Conservation (phyloP, 2,113 vertebrate species). For the Hemicordylus capensis region DNA sequence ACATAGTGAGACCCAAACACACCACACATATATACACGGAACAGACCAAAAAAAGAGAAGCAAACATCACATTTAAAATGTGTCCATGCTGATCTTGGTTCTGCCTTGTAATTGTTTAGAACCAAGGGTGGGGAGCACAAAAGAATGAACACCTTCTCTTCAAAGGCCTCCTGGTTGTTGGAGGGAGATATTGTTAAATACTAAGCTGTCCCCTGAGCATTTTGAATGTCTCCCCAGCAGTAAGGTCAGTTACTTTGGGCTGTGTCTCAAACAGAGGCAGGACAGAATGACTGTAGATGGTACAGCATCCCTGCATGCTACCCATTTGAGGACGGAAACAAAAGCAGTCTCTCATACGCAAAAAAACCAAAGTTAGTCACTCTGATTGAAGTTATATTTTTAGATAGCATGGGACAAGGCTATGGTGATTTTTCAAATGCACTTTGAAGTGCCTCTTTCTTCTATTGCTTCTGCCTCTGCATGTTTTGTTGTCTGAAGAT, state of each 20-base stretch:
- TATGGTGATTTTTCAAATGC: constrained; percentile 34
- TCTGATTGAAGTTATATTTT: constrained; percentile 50
- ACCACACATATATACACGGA: no score
- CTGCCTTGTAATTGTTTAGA: constrained; percentile 25
- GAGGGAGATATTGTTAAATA: constrained; percentile 5
- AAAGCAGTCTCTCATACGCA: constrained; percentile 35
- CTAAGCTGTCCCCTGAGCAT: neutral
- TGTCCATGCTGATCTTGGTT: neutral
- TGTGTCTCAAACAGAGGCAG: neutral
- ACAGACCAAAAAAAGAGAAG: neutral
- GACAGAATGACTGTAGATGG: neutral
- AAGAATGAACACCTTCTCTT: constrained; percentile 7
- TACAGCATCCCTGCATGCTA: neutral
- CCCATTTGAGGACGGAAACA: constrained; percentile 26
- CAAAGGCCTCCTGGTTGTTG: neutral
- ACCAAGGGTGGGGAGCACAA: no score
- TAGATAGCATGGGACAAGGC: constrained; percentile 34
- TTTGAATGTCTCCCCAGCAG: neutral
- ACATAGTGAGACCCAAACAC: neutral
- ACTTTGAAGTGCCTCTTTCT: constrained; percentile 38
- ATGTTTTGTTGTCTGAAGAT: constrained; percentile 47
- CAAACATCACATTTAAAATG: neutral
- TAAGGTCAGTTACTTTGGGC: constrained; percentile 27
- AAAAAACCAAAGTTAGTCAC: constrained; percentile 18
- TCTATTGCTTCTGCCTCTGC: constrained; percentile 12